phyloP scores from a whole-genome alignment of 1,140 invertebrate species.

The Octopus sinensis region DNA sequence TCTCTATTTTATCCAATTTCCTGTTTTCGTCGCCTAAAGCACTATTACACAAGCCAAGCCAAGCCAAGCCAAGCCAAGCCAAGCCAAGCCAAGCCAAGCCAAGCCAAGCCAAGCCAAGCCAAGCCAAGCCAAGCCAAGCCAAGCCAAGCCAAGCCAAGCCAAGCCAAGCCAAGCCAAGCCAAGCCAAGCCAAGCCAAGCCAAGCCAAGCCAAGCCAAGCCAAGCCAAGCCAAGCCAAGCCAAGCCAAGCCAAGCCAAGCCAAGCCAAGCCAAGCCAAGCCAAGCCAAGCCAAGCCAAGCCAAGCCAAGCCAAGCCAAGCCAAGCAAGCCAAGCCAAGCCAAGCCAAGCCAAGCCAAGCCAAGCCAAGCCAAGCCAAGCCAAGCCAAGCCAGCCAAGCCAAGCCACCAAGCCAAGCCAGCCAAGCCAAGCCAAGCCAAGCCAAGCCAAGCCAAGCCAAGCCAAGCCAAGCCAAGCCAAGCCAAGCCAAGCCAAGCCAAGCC shows the following conservation, averaged over 20 bases:
- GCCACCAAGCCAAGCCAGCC: not conserved
- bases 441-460: not conserved
- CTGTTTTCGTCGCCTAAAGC: no score
- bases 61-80: not conserved
- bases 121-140: slow-evolving; percentile 23
- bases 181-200: slow-evolving; percentile 23
- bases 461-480: not conserved
- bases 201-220: slow-evolving; percentile 24
- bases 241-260: slow-evolving; percentile 23
- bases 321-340: not conserved
- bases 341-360: not conserved
- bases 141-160: slow-evolving; percentile 21
- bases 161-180: slow-evolving; percentile 23
- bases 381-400: not conserved
- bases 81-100: slow-evolving; percentile 7
- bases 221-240: slow-evolving; percentile 22
- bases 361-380: not conserved
- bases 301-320: slow-evolving; percentile 22
- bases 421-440: slow-evolving; percentile 14
- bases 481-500: slow-evolving; percentile 13
- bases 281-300: slow-evolving; percentile 24
- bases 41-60: not conserved
- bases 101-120: slow-evolving; percentile 15
- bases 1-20: no score
- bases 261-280: slow-evolving; percentile 20